Conservation (phyloP, 2,888 invertebrate species). For the Ochropacha duplaris region DNA sequence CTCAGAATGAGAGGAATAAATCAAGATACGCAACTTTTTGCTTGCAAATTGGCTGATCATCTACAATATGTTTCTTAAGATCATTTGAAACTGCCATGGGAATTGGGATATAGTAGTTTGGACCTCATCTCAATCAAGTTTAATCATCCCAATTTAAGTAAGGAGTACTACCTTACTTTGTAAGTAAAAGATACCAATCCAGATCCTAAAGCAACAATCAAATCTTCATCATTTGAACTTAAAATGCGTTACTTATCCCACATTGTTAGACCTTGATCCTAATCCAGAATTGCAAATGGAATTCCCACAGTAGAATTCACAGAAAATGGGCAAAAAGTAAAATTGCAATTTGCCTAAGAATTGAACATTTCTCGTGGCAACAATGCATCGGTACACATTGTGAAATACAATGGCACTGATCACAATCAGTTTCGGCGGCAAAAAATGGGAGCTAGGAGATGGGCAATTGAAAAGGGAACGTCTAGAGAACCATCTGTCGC, state of each 20-base stretch:
- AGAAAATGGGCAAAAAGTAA: conserved; percentile 51
- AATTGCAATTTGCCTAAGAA: conserved; percentile 67
- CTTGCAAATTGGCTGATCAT: background rate
- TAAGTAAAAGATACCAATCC: too few relatives aligned
- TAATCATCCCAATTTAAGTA: too few relatives aligned
- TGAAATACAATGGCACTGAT: conserved; percentile 61
- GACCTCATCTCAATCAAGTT: too few relatives aligned
- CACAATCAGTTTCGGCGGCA: conserved; percentile 68
- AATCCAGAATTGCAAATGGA: conserved; percentile 51
- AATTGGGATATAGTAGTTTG: too few relatives aligned
- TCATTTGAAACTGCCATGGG: too few relatives aligned
- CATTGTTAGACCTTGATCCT: conserved; percentile 44
- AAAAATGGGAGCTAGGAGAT: conserved; percentile 63
- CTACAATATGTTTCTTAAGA: too few relatives aligned
- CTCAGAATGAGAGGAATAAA: background rate
- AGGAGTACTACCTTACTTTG: too few relatives aligned
- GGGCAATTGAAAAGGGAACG: conserved; percentile 76
- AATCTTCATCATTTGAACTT: background rate
- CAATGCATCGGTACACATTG: conserved; percentile 64
- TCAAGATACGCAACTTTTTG: background rate
- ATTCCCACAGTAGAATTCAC: conserved; percentile 63
- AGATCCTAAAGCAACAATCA: background rate
- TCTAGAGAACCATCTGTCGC: conserved; percentile 63
- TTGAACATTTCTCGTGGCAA: conserved; percentile 61
- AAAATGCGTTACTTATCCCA: conserved; percentile 9